Evolutionary conservation across 2,113 vertebrate species (phyloP), one percentile per base, ranked within the genome.

Genomic region (Chascanopsetta lugubris): DNA sequence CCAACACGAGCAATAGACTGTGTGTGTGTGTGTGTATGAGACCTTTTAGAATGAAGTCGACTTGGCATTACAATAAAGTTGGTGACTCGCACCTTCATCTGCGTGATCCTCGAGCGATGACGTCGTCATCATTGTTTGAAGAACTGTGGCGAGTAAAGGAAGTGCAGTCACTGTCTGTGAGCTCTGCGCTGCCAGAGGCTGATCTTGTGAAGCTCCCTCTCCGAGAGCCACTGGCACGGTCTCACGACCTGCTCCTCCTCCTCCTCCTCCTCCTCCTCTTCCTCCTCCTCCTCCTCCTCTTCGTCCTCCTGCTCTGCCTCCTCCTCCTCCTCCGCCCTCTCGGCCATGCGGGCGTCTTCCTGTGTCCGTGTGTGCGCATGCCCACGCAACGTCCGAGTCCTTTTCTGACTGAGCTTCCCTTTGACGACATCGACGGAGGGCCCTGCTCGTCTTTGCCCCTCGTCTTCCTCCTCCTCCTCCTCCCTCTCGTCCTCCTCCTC

Each of bases 191-290:
- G 80, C 84, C 83, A 87, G 22, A 64, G 74, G 64, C 70, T 55
- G 6, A 78, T 58, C 53, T 67, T 84, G 63, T 80, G 82, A 25
- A 80, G 70, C 91, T 93, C 87, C 80, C 92, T 88, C 83, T 94
- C 91, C 85, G 64, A 63, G 34, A 75, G 67, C 78, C 79, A 87
- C 22, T 75, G 71, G 66, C 63, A 56, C 17, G 72, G 74, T 56
- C 69, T 73, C 50, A 34, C 80, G 40, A 88, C 80, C 63, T 85
- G 90, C 79, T 91, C 94, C 78, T 91, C 94, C 11, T 91, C 94
- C n/a, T 80, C 83, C 21, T 91, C 76, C 15, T 27, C n/a, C 54
- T 69, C 21, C 47, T 40, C n/a, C n/a, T n/a, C n/a, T n/a, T n/a
- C 42, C 9, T 21, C 42, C 17, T 42, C 62, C 12, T 67, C 69